Percentiles rank a stretch among this genome's conserved stretches.
Evolutionary conservation across 2,797 vertebrate genomes (phyloP).

Genomic region (Etheostoma perlongum): DNA sequence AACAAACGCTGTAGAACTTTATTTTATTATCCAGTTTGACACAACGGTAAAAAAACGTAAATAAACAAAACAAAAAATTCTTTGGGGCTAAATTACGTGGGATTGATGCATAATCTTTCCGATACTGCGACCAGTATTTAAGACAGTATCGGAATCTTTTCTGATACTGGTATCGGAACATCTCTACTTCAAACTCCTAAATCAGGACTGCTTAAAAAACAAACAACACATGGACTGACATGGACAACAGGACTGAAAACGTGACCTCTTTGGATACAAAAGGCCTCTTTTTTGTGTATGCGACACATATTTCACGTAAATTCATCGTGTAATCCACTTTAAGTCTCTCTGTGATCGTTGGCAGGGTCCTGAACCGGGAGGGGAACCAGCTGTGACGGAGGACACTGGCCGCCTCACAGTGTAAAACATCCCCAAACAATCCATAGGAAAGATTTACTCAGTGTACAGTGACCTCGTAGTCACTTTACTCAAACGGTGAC

Average conservation of each 20-base stretch:
- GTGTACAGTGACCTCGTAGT: background rate
- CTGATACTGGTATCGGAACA: no score
- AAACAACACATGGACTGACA: background rate
- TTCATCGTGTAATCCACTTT: background rate
- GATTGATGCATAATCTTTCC: no score
- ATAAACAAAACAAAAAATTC: no score
- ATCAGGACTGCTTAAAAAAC: background rate
- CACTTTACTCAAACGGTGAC: conserved; percentile 7
- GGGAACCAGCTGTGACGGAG: background rate
- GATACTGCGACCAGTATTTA: no score
- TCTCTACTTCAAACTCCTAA: no score
- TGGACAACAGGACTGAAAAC: background rate
- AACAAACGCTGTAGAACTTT: no score
- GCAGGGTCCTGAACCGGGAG: background rate
- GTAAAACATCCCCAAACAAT: background rate
- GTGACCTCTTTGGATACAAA: background rate
- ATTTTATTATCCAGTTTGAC: no score
- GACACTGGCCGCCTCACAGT: background rate
- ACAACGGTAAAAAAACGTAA: no score
- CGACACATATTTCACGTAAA: background rate
- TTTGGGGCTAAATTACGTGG: no score
- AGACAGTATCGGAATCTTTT: no score
- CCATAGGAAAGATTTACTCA: conserved; percentile 13
- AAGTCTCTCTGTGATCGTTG: background rate
- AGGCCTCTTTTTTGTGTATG: background rate